These are phyloP conservation scores for Drosophila lacteicornis DNA, from an alignment of 1,140 invertebrate species.

Conservation along the genomic window DNA sequence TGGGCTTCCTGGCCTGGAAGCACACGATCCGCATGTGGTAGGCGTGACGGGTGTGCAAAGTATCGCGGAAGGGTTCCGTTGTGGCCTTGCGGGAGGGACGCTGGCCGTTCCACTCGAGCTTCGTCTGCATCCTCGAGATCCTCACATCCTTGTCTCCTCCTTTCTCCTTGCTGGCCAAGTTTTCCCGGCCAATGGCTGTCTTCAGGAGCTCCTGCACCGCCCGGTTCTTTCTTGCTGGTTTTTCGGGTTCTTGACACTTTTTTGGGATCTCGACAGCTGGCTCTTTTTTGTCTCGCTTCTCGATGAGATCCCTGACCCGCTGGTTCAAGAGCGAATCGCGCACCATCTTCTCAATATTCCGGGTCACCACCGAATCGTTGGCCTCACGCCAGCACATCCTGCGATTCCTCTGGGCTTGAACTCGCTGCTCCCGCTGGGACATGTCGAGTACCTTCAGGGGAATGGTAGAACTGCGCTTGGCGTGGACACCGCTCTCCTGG, in stretches of 20 bases:
- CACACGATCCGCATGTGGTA: slow-evolving; percentile 4
- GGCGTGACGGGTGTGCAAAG: no score
- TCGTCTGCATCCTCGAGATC: background rate
- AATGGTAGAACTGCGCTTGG: background rate
- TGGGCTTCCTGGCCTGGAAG: background rate
- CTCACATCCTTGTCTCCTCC: background rate
- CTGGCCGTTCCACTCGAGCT: background rate
- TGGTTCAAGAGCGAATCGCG: background rate
- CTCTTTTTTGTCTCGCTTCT: background rate
- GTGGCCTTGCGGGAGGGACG: background rate
- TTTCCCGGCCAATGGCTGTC: background rate
- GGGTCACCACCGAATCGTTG: background rate
- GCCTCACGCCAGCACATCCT: background rate
- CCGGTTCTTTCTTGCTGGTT: background rate
- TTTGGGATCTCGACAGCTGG: background rate
- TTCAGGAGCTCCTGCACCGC: background rate
- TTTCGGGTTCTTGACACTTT: no score
- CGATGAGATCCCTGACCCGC: background rate
- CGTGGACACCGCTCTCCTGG: background rate
- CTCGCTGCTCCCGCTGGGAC: background rate
- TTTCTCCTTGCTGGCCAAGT: no score
- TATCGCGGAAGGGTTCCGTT: background rate
- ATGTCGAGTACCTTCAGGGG: background rate
- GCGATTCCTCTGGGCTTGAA: background rate
- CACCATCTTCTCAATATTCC: slow-evolving; percentile 8